Base-by-base conservation (phyloP, 2,888 invertebrate genomes). In the Cryptocephalus moraei region DNA sequence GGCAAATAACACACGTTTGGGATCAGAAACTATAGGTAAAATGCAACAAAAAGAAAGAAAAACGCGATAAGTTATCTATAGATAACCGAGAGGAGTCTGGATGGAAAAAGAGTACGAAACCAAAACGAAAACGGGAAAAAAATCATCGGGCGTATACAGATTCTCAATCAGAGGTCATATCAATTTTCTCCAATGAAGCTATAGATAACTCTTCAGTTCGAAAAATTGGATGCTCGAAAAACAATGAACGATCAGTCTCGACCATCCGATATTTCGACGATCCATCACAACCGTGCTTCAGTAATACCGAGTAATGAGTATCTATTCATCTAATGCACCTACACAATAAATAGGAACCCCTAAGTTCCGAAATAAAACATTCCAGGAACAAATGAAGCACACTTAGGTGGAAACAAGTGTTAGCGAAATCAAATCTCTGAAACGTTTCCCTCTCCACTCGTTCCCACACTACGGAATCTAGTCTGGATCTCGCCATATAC, bases 301-400 rank as follows among this genome's bases (percentile, higher is more conserved):
- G 22, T 22, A 22, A 22, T 22, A 22, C 22, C 22, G 22, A 22
- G 22, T 22, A 22, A 22, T 22, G 22, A 22, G 22, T 22, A 22
- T 22, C 22, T 22, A 22, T 22, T 52, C 46, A 52, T 47, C 60
- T 61, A 64, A 67, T 67, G 66, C 67, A 65, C 65, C 67, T 67
- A 68, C 67, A 68, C 66, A 69, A 64, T 55, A 55, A 63, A 58
- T 63, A 60, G 62, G 63, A 61, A 49, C 42, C 59, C 62, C 64
- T 66, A 68, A 62, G 61, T 58, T 63, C 61, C 55, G 56, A 60
- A 56, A 53, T 60, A 56, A 53, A 56, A 63, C 71, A 71, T 71
- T 71, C 71, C 70, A 68, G 70, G 70, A 70, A 70, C 69, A 70
- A 71, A 69, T 70, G 69, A 71, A 70, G 69, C 71, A 71, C 70